phyloP scores from a whole-genome alignment of 2,888 invertebrate species.

The Chymomyza fuscimana region DNA sequence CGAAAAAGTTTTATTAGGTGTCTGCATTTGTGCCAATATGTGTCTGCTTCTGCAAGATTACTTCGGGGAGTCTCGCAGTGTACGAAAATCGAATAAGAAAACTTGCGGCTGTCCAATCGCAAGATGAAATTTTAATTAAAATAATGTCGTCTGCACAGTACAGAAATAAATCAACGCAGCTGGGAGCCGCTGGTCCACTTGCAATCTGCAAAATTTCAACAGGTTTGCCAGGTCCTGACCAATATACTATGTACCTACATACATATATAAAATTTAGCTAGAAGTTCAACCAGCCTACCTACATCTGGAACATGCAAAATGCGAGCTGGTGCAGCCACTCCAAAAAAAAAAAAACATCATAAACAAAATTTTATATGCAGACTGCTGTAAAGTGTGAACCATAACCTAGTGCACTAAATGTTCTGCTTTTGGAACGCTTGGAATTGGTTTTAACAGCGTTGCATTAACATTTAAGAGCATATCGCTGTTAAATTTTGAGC shows the following conservation, averaged over 20 bases:
- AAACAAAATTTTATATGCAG: conserved; percentile 38
- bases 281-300: conserved; percentile 15
- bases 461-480: conserved; percentile 61
- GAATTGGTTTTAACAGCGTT: conserved; percentile 46
- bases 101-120: conserved; percentile 16
- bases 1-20: conserved; percentile 74
- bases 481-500: conserved; percentile 40
- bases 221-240: conserved; percentile 56
- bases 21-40: conserved; percentile 67
- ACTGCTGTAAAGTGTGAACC: conserved; percentile 37
- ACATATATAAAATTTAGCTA: background rate
- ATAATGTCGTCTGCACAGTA: conserved; percentile 43
- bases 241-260: background rate
- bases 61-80: conserved; percentile 51
- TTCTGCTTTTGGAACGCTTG: conserved; percentile 29
- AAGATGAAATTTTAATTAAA: conserved; percentile 64
- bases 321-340: conserved; percentile 39
- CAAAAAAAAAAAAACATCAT: conserved; percentile 22
- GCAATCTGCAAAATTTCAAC: conserved; percentile 50
- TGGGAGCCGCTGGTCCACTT: conserved; percentile 20
- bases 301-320: background rate
- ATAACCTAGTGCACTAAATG: conserved; percentile 50
- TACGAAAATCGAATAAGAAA: conserved; percentile 10
- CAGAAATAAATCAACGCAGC: conserved; percentile 62
- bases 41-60: conserved; percentile 55